Percentiles rank a stretch among this genome's conserved stretches.
phyloP scores from a whole-genome alignment of 2,797 vertebrate species.

The Micropoecilia bifurca region DNA sequence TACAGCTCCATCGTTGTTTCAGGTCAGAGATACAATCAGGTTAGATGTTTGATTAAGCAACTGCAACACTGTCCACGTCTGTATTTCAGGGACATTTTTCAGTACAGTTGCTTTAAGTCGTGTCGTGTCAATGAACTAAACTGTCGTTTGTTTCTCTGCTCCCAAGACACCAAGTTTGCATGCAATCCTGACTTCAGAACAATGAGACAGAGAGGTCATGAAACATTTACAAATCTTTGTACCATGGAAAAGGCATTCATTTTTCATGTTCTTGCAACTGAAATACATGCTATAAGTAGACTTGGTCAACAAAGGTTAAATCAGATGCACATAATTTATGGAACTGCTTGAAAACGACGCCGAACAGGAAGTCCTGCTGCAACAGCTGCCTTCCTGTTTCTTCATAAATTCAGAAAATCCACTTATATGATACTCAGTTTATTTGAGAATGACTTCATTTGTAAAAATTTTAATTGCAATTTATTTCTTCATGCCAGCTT shows the following conservation, averaged over 20 bases:
- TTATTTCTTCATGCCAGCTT: constrained; percentile 11
- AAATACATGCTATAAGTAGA: constrained; percentile 58
- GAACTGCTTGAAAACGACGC: constrained; percentile 46
- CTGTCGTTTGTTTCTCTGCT: neutral
- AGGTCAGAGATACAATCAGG: neutral
- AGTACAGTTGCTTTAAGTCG: neutral
- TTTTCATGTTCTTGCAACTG: constrained; percentile 51
- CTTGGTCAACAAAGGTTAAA: constrained; percentile 57
- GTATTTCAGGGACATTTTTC: neutral
- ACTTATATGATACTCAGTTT: constrained; percentile 45
- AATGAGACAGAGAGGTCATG: neutral
- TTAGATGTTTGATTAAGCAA: neutral
- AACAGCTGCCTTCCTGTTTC: constrained; percentile 39
- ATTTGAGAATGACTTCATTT: constrained; percentile 39
- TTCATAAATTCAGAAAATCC: constrained; percentile 46
- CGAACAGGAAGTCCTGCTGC: constrained; percentile 67
- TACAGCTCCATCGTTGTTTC: neutral
- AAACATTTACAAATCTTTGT: constrained; percentile 13
- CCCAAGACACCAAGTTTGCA: neutral
- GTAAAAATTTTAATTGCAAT: constrained; percentile 11
- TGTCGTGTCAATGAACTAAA: neutral
- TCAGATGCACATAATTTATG: constrained; percentile 68
- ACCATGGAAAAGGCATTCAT: constrained; percentile 8
- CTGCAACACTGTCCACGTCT: neutral
- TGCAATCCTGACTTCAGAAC: neutral